Conservation (phyloP, 1,140 invertebrate genomes). For the Schlechtendalia chinensis region DNA sequence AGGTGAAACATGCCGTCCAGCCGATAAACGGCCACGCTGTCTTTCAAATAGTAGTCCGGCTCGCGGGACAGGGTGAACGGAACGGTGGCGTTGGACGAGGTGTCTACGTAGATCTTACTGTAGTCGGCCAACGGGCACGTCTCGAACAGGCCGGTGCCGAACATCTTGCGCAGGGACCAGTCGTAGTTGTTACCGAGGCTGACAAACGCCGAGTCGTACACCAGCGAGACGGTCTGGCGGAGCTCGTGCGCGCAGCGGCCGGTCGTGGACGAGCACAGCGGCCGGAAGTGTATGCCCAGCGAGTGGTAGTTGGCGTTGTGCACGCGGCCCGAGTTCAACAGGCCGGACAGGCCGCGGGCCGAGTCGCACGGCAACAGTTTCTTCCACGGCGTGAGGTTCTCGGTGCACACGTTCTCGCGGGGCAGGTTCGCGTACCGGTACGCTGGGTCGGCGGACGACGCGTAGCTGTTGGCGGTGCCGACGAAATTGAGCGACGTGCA, state of each 20-base stretch:
- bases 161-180: slow-evolving; percentile 84
- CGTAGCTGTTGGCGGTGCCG: slow-evolving; percentile 75
- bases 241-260: slow-evolving; percentile 70
- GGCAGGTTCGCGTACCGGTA: slow-evolving; percentile 85
- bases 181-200: slow-evolving; percentile 58
- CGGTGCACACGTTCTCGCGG: slow-evolving; percentile 94
- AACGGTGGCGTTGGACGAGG: slow-evolving; percentile 64
- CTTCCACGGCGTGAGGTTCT: slow-evolving; percentile 98
- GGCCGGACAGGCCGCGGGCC: slow-evolving; percentile 76
- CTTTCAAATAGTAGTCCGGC: slow-evolving; percentile 23
- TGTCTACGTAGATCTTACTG: slow-evolving; percentile 81
- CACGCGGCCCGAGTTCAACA: slow-evolving; percentile 87
- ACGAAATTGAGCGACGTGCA: slow-evolving; percentile 97
- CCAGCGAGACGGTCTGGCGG: slow-evolving; percentile 78
- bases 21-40: slow-evolving; percentile 68
- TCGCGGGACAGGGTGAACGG: slow-evolving; percentile 40
- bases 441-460: slow-evolving; percentile 60
- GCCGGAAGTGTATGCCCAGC: slow-evolving; percentile 79
- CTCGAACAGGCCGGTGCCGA: slow-evolving; percentile 76
- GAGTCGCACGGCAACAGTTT: slow-evolving; percentile 92
- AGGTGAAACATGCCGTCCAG: slow-evolving; percentile 58
- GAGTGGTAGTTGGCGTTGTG: slow-evolving; percentile 94
- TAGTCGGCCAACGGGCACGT: slow-evolving; percentile 74
- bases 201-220: slow-evolving; percentile 76
- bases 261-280: slow-evolving; percentile 64